phyloP scores from a whole-genome alignment of 2,797 vertebrate species.

The Melopsittacus undulatus region DNA sequence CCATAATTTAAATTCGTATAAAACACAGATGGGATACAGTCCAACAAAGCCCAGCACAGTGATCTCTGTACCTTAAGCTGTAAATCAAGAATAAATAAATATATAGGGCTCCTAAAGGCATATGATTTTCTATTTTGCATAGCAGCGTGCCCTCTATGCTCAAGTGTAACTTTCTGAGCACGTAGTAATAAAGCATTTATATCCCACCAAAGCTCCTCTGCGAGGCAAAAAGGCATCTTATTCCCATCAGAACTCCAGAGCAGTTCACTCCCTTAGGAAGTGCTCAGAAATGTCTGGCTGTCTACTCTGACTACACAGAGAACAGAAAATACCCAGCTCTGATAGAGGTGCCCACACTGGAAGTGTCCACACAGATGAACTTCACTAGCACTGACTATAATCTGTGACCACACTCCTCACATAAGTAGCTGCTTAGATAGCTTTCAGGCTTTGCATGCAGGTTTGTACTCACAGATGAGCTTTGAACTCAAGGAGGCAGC shows the following conservation, averaged over 20 bases:
- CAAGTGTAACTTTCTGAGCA: neutral
- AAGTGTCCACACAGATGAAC: neutral
- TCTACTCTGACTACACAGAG: neutral
- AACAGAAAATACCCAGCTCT: neutral
- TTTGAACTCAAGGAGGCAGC: neutral
- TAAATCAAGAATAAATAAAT: neutral
- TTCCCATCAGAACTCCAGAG: neutral
- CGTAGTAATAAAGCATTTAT: accelerated
- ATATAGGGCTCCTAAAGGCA: neutral
- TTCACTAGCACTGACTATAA: neutral
- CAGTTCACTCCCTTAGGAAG: neutral
- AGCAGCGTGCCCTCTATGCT: neutral
- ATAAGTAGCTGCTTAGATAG: neutral
- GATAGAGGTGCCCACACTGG: neutral
- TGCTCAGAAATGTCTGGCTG: neutral
- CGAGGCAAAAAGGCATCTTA: neutral
- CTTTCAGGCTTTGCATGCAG: neutral
- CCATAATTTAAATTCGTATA: neutral
- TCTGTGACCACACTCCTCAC: neutral
- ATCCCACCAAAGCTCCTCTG: neutral
- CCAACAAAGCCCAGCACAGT: neutral
- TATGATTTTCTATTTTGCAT: neutral
- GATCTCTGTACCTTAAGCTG: neutral
- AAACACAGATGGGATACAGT: neutral
- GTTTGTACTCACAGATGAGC: neutral